phyloP scores from a whole-genome alignment of 2,888 invertebrate species.

The Clusia tigrina region DNA sequence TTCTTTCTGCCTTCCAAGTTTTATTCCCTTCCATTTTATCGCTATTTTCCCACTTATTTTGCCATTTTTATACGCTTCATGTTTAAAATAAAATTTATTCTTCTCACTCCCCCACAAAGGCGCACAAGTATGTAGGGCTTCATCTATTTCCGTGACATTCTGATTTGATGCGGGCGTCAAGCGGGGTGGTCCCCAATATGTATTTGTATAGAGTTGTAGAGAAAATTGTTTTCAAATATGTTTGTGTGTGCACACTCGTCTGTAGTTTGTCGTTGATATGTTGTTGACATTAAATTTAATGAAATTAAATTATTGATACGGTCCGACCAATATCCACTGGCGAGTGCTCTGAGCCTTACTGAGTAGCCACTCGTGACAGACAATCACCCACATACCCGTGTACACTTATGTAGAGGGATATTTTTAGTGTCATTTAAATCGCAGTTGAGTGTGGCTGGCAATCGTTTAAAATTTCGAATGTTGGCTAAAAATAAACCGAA shows the following conservation, averaged over 20 bases:
- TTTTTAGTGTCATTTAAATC: not conserved
- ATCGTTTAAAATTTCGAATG: no score
- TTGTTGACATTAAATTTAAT: slow-evolving; percentile 14
- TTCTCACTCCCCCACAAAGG: not conserved
- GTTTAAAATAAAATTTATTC: not conserved
- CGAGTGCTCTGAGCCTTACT: not conserved
- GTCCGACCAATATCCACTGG: not conserved
- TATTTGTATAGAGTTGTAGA: not conserved
- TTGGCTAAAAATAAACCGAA: no score
- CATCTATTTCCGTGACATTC: not conserved
- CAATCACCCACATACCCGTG: no score
- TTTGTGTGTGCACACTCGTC: no score
- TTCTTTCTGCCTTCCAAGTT: not conserved
- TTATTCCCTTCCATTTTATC: not conserved
- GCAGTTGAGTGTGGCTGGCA: no score
- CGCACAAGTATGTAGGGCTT: not conserved
- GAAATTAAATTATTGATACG: slow-evolving; percentile 9
- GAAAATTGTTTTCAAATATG: not conserved
- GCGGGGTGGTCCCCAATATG: not conserved
- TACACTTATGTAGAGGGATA: no score
- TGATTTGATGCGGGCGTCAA: not conserved
- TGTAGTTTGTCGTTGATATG: slow-evolving; percentile 2
- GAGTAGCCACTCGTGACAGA: not conserved
- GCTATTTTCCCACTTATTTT: not conserved
- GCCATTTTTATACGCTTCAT: not conserved